phyloP scores from a whole-genome alignment of 2,888 invertebrate species.

The Phalera bucephala region DNA sequence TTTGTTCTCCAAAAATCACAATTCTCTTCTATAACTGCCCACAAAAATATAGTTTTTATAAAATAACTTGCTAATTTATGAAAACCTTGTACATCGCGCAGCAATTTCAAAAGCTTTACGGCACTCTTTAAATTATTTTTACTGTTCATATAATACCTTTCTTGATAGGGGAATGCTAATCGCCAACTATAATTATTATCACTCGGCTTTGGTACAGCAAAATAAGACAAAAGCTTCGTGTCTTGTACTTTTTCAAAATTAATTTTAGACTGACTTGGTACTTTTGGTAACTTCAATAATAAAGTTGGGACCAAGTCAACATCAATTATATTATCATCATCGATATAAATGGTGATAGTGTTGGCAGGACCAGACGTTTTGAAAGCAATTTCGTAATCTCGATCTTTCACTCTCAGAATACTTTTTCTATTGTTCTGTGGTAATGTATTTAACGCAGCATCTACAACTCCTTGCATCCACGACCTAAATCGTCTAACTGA shows the following conservation, averaged over 20 bases:
- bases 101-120: constrained; percentile 51
- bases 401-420: constrained; percentile 37
- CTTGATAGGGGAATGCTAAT: constrained; percentile 59
- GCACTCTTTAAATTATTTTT: constrained; percentile 55
- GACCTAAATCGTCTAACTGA: constrained; percentile 45
- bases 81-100: constrained; percentile 57
- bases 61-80: constrained; percentile 58
- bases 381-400: constrained; percentile 37
- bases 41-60: constrained; percentile 61
- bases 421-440: constrained; percentile 39
- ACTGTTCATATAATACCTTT: constrained; percentile 44
- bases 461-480: constrained; percentile 61
- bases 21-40: constrained; percentile 43
- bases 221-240: constrained; percentile 41
- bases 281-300: constrained; percentile 45
- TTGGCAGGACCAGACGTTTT: constrained; percentile 59
- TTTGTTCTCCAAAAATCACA: constrained; percentile 48
- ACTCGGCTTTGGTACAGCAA: constrained; percentile 59
- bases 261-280: constrained; percentile 40
- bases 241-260: constrained; percentile 38
- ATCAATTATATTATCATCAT: constrained; percentile 45
- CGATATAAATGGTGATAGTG: constrained; percentile 47
- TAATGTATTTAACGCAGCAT: constrained; percentile 43
- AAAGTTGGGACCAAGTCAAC: constrained; percentile 62
- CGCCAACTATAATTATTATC: constrained; percentile 55